Conservation (phyloP, 2,888 invertebrate genomes). For the Ernsta delagoae region DNA sequence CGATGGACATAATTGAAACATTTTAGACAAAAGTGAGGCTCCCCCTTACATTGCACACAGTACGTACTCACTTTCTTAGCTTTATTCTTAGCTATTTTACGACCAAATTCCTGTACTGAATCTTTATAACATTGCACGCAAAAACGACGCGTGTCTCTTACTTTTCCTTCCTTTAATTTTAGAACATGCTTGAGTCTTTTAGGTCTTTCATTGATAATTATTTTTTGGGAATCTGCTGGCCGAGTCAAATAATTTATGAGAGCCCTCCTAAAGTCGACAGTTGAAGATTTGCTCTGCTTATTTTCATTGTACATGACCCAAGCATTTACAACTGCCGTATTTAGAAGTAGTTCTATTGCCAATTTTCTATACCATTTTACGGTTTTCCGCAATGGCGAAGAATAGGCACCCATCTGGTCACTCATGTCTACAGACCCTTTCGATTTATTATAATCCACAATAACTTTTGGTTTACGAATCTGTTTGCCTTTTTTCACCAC, state of each 20-base stretch:
- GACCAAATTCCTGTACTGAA: slow-evolving; percentile 46
- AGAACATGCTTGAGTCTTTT: slow-evolving; percentile 47
- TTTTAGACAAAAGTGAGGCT: slow-evolving; percentile 47
- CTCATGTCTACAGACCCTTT: no score
- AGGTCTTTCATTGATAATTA: no score
- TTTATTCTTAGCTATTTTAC: slow-evolving; percentile 49
- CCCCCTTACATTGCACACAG: slow-evolving; percentile 46
- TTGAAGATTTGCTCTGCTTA: no score
- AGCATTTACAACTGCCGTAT: no score
- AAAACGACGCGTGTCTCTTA: slow-evolving; percentile 47
- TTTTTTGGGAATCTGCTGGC: no score
- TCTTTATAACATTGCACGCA: slow-evolving; percentile 49
- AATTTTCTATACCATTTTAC: no score
- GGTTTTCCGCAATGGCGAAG: no score
- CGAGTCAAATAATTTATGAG: no score
- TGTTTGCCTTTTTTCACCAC: slow-evolving; percentile 6
- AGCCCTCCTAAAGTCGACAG: no score
- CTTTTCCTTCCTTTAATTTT: slow-evolving; percentile 48
- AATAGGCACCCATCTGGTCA: no score
- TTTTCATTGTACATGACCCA: no score
- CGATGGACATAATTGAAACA: slow-evolving; percentile 48
- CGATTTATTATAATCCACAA: slow-evolving; percentile 1
- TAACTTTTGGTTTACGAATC: slow-evolving; percentile 7
- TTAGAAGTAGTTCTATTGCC: no score
- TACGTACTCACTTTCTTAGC: slow-evolving; percentile 49